These are phyloP conservation scores for Mormyrops attenuatus DNA, from an alignment of 2,797 vertebrate genomes.

Conservation along the genomic window DNA sequence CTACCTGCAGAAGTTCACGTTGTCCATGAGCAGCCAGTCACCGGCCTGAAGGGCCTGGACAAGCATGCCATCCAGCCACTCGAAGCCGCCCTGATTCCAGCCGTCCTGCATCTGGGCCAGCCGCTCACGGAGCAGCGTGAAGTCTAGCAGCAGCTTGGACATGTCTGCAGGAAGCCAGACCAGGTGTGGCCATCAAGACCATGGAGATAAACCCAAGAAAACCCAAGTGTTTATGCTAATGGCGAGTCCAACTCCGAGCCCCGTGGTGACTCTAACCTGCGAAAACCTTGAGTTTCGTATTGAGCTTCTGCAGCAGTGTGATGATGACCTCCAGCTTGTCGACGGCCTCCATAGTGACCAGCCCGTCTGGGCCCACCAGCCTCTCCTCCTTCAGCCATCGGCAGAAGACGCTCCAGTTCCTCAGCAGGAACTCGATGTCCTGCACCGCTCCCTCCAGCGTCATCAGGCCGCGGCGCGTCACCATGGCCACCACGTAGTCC, in stretches of 20 bases:
- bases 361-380: constrained; percentile 65
- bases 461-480: constrained; percentile 79
- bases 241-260: neutral
- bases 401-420: constrained; percentile 84
- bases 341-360: constrained; percentile 72
- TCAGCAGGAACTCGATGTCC: constrained; percentile 81
- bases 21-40: constrained; percentile 97
- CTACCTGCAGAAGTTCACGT: constrained; percentile 98
- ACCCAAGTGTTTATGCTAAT: no score
- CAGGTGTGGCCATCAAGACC: neutral
- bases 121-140: constrained; percentile 75
- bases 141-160: constrained; percentile 82
- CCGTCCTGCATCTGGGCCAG: constrained; percentile 71
- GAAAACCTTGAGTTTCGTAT: constrained; percentile 83
- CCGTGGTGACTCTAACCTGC: constrained; percentile 51
- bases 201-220: neutral
- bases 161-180: constrained; percentile 66
- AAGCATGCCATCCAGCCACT: constrained; percentile 93
- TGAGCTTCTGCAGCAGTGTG: constrained; percentile 79
- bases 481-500: constrained; percentile 70
- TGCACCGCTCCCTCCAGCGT: constrained; percentile 73
- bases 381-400: constrained; percentile 72
- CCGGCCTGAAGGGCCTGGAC: constrained; percentile 85
- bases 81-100: constrained; percentile 80
- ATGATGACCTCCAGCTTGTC: constrained; percentile 89